Evolutionary conservation across 2,113 vertebrate genomes (phyloP).

Genomic region (Psephotus haematonotus): DNA sequence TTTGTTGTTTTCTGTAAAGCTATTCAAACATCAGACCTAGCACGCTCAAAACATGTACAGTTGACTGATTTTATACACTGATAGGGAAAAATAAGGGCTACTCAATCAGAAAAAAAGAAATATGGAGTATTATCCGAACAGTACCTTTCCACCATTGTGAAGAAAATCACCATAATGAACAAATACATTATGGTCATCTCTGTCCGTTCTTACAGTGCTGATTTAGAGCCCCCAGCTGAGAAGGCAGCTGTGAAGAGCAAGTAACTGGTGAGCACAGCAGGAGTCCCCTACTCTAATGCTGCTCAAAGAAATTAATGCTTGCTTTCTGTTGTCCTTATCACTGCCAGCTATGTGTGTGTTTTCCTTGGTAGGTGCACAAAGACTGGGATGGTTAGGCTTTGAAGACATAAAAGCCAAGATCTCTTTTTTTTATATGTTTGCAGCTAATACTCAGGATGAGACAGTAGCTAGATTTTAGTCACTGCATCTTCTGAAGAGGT

Average conservation of each 20-base stretch:
- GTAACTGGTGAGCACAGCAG: slow-evolving; percentile 48
- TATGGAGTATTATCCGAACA: neutral
- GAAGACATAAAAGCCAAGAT: neutral
- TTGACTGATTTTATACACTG: neutral
- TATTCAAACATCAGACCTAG: neutral
- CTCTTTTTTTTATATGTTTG: slow-evolving; percentile 3
- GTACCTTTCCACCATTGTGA: slow-evolving; percentile 33
- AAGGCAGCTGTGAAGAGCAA: slow-evolving; percentile 67
- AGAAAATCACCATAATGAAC: neutral
- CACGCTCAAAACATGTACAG: neutral
- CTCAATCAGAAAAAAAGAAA: neutral
- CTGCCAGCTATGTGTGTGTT: slow-evolving; percentile 39
- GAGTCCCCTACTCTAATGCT: slow-evolving; percentile 42
- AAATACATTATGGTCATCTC: slow-evolving; percentile 47
- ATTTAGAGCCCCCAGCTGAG: slow-evolving; percentile 68
- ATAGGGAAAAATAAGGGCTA: neutral
- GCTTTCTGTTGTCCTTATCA: slow-evolving; percentile 45
- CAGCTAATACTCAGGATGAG: neutral
- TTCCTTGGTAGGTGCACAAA: slow-evolving; percentile 13
- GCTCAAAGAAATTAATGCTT: slow-evolving; percentile 58
- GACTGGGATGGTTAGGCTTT: neutral
- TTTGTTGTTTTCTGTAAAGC: neutral
- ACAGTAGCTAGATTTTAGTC: neutral
- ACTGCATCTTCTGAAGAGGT: neutral
- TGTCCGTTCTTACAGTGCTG: slow-evolving; percentile 48